Evolutionary conservation across 2,888 invertebrate species (phyloP), one percentile per base, ranked within the genome.

Genomic region (Galeruca laticollis): DNA sequence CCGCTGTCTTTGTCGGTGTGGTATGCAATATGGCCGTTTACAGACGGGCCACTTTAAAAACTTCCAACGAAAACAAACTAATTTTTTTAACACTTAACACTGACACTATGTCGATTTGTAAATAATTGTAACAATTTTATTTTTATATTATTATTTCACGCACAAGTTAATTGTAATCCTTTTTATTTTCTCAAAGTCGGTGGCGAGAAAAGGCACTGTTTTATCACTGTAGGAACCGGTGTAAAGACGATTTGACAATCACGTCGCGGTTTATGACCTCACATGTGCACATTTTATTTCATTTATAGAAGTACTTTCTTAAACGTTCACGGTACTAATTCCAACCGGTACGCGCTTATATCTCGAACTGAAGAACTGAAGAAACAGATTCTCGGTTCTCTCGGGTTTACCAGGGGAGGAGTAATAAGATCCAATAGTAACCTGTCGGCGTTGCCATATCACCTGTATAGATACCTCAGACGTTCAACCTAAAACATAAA

Each of bases 1-100:
- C 47, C 73, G 68, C 74, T 69, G 68, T 80, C 78, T 82, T 84
- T 82, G 81, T 85, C 84, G 75, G 79, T 79, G 82, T 85, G 86
- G 86, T 86, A 86, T 86, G 85, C 86, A 86, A 86, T 85, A 86
- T 86, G 86, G 86, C 86, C 84, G 86, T 82, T 81, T 74, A 77
- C 77, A 77, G 78, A 78, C 78, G 75, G 75, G 82, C 81, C 80
- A 81, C 80, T 79, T 79, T 80, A 73, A 78, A 74, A 72, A 70
- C 74, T 77, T 75, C 76, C 68, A 47, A 77, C 78, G 79, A 78
- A 80, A 81, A 81, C 79, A 79, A 79, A 78, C 76, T 75, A 73
- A 73, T 75, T 75, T 75, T 75, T 74, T 64, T 63, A 3, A 26
- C 49, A 74, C 52, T 52, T 13, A 11, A 15, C 61, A 70, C 67